Evolutionary conservation across 2,113 vertebrate genomes (phyloP).

Genomic region (Aythya baeri): DNA sequence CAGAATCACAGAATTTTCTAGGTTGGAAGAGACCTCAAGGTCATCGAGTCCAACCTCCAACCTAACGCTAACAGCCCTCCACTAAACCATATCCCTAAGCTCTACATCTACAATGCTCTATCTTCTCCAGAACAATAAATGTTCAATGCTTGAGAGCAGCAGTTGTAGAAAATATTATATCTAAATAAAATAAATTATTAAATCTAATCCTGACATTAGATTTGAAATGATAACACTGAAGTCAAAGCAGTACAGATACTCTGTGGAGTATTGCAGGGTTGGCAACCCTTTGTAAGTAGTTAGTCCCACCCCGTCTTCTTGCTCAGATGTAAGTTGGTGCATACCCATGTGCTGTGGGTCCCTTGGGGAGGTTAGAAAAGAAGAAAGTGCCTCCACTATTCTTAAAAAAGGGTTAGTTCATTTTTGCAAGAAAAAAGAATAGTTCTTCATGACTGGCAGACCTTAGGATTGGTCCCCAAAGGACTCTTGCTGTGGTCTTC

Average conservation of each 20-base stretch:
- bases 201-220: neutral
- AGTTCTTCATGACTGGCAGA: neutral
- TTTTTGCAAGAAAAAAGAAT: neutral
- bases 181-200: no score
- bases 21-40: no score
- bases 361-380: neutral
- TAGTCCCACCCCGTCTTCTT: neutral
- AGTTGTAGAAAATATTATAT: no score
- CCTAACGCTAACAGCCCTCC: no score
- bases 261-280: neutral
- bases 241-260: neutral
- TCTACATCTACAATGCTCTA: neutral
- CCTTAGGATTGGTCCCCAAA: neutral
- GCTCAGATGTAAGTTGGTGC: neutral
- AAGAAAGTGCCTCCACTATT: neutral
- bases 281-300: neutral
- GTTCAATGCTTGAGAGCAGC: neutral
- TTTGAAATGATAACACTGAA: neutral
- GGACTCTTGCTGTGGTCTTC: fast-evolving
- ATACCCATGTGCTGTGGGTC: neutral
- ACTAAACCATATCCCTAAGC: no score
- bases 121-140: neutral
- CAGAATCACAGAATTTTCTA: no score
- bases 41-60: no score
- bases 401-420: neutral